Conservation (phyloP, 2,888 invertebrate species). For the Cybosia mesomella region DNA sequence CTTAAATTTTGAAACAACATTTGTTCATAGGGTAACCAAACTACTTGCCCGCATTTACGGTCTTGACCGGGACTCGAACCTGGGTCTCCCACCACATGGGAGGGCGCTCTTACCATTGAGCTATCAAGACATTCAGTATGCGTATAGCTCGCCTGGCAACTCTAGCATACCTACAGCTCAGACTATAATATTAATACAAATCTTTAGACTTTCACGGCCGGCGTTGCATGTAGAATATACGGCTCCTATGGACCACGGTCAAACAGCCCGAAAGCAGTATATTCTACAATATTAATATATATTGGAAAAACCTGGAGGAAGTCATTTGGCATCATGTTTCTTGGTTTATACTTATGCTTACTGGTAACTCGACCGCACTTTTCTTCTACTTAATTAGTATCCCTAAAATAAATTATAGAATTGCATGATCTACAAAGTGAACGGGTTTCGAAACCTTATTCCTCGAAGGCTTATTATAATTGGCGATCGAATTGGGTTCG, state of each 20-base stretch:
- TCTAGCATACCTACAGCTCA: constrained; percentile 8
- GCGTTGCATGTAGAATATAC: too few relatives aligned
- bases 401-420: constrained; percentile 12
- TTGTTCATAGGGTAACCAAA: constrained; percentile 50
- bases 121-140: constrained; percentile 85
- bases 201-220: too few relatives aligned
- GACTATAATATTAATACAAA: background rate
- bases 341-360: background rate
- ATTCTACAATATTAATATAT: too few relatives aligned
- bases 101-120: constrained; percentile 85
- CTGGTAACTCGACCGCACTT: constrained; percentile 59
- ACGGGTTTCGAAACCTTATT: constrained; percentile 53
- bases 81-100: constrained; percentile 77
- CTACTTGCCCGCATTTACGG: constrained; percentile 71
- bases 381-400: constrained; percentile 38
- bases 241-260: too few relatives aligned
- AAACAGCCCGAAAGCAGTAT: too few relatives aligned
- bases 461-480: constrained; percentile 65
- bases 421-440: constrained; percentile 55
- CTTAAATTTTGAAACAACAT: constrained; percentile 43
- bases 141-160: constrained; percentile 61
- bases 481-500: constrained; percentile 65
- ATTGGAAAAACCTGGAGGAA: background rate
- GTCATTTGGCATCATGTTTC: background rate
- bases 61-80: constrained; percentile 87